Evolutionary conservation across 2,888 invertebrate genomes (phyloP).

Genomic region (Tipula lateralis): DNA sequence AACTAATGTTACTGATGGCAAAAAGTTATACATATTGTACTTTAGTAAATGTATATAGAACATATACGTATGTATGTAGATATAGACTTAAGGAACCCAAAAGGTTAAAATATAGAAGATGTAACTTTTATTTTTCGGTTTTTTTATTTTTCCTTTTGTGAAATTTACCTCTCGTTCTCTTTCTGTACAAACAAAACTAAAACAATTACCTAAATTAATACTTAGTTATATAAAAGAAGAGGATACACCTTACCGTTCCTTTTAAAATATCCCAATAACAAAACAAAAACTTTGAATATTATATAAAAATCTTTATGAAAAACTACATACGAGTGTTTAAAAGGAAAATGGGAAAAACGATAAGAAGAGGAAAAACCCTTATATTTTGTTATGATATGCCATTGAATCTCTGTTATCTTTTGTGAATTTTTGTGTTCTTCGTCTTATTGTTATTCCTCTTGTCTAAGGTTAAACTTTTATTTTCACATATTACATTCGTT

Average conservation of each 20-base stretch:
- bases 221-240: not conserved
- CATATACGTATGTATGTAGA: too few relatives aligned
- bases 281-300: not conserved
- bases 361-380: conserved; percentile 1
- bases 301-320: not conserved
- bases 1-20: not conserved
- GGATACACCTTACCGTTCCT: not conserved
- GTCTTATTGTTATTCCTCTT: not conserved
- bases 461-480: conserved; percentile 14
- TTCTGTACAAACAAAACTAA: not conserved
- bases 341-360: not conserved
- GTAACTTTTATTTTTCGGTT: not conserved
- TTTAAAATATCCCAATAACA: not conserved
- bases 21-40: too few relatives aligned
- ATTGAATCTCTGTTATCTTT: conserved; percentile 11
- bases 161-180: not conserved
- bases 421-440: not conserved
- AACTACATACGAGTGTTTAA: not conserved
- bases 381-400: not conserved
- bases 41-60: too few relatives aligned
- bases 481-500: not conserved
- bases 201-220: conserved; percentile 24
- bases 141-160: not conserved
- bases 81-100: not conserved
- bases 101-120: not conserved